phyloP scores from a whole-genome alignment of 1,140 invertebrate species.

The Ceratosolen solmsi region DNA sequence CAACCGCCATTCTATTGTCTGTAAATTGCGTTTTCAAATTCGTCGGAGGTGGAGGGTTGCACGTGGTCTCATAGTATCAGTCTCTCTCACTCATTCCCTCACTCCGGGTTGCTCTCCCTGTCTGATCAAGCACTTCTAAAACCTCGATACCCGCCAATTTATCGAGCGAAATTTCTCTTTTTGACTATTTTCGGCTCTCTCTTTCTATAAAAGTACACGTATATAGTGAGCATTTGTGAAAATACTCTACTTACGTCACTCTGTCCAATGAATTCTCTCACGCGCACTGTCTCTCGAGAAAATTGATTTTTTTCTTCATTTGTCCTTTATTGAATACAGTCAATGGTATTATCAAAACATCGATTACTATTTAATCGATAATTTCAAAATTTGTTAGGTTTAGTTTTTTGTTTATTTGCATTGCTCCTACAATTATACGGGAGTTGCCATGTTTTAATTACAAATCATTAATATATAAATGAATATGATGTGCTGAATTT shows the following conservation, averaged over 20 bases:
- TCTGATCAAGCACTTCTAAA: slow-evolving; percentile 54
- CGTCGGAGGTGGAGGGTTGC: slow-evolving; percentile 56
- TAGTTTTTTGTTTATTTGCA: too few species aligned
- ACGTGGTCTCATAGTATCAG: slow-evolving; percentile 49
- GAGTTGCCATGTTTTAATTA: too few species aligned
- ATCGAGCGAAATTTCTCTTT: slow-evolving; percentile 26
- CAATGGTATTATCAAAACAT: neutral
- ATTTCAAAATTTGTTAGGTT: neutral
- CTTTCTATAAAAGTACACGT: neutral
- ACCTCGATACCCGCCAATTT: slow-evolving; percentile 51
- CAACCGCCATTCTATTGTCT: slow-evolving; percentile 66
- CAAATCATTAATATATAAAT: too few species aligned
- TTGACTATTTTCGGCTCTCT: neutral
- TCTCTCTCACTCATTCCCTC: neutral
- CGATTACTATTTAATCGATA: neutral
- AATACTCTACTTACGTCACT: slow-evolving; percentile 13
- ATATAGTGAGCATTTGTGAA: neutral
- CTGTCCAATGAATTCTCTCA: slow-evolving; percentile 18
- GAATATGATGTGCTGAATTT: too few species aligned
- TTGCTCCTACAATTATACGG: too few species aligned
- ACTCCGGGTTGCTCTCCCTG: neutral
- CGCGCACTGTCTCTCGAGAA: neutral
- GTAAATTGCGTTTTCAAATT: slow-evolving; percentile 72
- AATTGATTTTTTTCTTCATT: neutral
- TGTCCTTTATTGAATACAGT: neutral